Conservation (phyloP, 2,888 invertebrate species). For the Leptodirus hochenwartii region DNA sequence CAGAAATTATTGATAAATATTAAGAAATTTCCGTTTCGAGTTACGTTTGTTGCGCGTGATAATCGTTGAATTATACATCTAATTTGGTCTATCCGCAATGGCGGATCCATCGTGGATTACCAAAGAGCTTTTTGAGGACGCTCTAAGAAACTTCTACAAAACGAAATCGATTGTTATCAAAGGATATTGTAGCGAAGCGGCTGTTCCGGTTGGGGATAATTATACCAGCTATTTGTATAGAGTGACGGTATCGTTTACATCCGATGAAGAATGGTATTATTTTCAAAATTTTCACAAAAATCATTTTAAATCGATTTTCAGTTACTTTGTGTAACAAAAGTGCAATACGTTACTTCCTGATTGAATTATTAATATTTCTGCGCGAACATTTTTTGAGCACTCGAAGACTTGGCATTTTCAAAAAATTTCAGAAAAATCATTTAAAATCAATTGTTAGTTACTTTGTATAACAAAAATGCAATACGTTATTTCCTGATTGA, state of each 20-base stretch:
- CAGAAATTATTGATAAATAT: too few species aligned
- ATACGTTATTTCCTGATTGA: conserved; percentile 3
- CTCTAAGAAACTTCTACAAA: conserved; percentile 15
- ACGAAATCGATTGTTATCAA: conserved; percentile 10
- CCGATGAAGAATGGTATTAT: conserved; percentile 12
- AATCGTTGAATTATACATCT: too few species aligned
- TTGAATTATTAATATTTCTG: conserved; percentile 1
- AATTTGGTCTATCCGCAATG: too few species aligned
- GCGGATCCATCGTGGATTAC: conserved; percentile 18
- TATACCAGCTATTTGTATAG: conserved; percentile 21
- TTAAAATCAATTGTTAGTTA: too few species aligned
- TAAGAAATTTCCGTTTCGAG: too few species aligned
- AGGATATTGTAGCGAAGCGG: conserved; percentile 6
- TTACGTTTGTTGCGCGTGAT: too few species aligned
- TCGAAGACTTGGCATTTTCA: too few species aligned
- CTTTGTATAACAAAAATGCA: conserved; percentile 7
- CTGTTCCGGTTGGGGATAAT: conserved; percentile 17
- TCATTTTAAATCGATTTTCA: too few species aligned
- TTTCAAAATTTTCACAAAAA: too few species aligned
- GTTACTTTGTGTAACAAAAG: conserved; percentile 7
- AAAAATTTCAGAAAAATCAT: too few species aligned
- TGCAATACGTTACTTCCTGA: conserved; percentile 2
- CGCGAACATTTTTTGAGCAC: too few species aligned
- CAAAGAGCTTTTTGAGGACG: conserved; percentile 17
- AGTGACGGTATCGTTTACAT: conserved; percentile 15